phyloP scores from a whole-genome alignment of 2,888 invertebrate genomes.

The Tanytarsus gracilentus region DNA sequence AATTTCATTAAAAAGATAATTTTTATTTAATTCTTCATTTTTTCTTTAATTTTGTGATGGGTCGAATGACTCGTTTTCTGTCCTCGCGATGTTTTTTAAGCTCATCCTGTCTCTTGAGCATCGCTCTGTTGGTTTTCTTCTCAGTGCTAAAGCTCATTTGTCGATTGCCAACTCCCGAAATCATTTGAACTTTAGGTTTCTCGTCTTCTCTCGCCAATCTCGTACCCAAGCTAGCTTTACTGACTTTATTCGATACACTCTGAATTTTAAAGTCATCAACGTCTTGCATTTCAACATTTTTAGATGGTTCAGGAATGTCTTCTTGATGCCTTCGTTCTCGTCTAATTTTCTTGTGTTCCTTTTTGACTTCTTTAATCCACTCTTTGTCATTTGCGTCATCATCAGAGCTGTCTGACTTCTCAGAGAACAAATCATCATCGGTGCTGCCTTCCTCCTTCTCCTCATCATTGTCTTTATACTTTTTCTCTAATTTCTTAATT shows the following conservation, averaged over 20 bases:
- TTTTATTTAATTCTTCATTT: not conserved
- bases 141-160: slow-evolving; percentile 69
- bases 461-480: slow-evolving; percentile 47
- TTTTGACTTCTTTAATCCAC: slow-evolving; percentile 72
- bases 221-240: slow-evolving; percentile 59
- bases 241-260: slow-evolving; percentile 45
- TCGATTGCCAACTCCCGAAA: slow-evolving; percentile 58
- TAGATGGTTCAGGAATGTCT: slow-evolving; percentile 32
- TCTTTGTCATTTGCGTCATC: slow-evolving; percentile 73
- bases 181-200: slow-evolving; percentile 40
- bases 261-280: slow-evolving; percentile 53
- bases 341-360: slow-evolving; percentile 48
- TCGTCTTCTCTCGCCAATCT: slow-evolving; percentile 55
- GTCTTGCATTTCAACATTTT: slow-evolving; percentile 47
- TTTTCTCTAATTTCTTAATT: slow-evolving; percentile 52
- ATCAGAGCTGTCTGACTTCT: slow-evolving; percentile 44
- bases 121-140: slow-evolving; percentile 49
- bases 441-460: slow-evolving; percentile 38
- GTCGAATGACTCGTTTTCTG: slow-evolving; percentile 55
- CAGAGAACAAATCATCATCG: slow-evolving; percentile 41
- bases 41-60: slow-evolving; percentile 43
- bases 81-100: slow-evolving; percentile 60
- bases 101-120: slow-evolving; percentile 50
- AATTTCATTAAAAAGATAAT: not conserved
- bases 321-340: slow-evolving; percentile 37